phyloP scores from a whole-genome alignment of 2,888 invertebrate species.

The Apodemia hepburni region DNA sequence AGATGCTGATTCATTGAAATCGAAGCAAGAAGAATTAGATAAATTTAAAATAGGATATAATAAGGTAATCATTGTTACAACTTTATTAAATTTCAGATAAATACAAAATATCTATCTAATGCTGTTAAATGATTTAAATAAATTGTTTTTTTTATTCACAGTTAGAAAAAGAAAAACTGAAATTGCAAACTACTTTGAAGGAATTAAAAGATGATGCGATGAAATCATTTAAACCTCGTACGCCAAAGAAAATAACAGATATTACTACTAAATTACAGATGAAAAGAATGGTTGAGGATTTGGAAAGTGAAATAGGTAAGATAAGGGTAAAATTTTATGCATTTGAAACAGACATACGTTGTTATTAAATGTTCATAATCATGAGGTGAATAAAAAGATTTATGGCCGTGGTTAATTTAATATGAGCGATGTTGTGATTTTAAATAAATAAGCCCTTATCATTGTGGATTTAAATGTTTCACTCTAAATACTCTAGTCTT shows the following conservation, averaged over 20 bases:
- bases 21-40: constrained; percentile 73
- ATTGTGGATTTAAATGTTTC: too few species aligned
- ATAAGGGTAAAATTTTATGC: not conserved
- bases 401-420: too few species aligned
- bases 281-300: constrained; percentile 91
- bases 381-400: too few species aligned
- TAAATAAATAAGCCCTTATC: too few species aligned
- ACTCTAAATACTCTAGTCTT: too few species aligned
- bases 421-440: too few species aligned
- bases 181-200: constrained; percentile 83
- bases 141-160: constrained; percentile 34
- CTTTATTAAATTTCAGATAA: too few species aligned
- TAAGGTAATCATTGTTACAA: not conserved
- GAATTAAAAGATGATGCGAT: constrained; percentile 83
- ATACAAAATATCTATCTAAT: too few species aligned
- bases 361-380: too few species aligned
- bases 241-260: constrained; percentile 87
- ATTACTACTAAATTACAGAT: constrained; percentile 86
- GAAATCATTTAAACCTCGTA: constrained; percentile 84
- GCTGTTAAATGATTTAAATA: too few species aligned
- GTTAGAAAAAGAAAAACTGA: constrained; percentile 84
- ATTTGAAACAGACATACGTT: too few species aligned
- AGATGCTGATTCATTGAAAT: constrained; percentile 63
- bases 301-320: constrained; percentile 91
- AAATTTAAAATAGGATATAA: constrained; percentile 76